Evolutionary conservation across 37 sponge, comb jelly and placozoan species (phyloP), one percentile per base, ranked within the genome.

Genomic region (Haliclona indistincta): DNA sequence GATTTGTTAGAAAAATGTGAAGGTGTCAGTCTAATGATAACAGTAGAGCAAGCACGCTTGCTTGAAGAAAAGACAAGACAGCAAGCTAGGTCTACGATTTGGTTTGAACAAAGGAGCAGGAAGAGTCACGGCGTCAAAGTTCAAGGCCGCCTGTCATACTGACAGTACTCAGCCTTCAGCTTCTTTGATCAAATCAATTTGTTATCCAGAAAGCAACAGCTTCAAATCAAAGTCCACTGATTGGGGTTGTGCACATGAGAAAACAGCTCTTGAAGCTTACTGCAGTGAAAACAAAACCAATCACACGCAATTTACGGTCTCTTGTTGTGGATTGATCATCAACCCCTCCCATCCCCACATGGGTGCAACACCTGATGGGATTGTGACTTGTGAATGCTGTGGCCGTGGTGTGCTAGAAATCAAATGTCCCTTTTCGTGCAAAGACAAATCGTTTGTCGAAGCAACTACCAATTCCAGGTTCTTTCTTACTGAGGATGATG

Each of bases 101-200:
- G 86, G 86, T 86, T 80, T 39, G 74, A 79, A 35, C 80, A 86
- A 54, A 35, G n/a, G 86, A 41, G 74, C 86, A 28, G 86, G 86
- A 19, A 66, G 74, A 30, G 86, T 86, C 15, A 86, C 79, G 25
- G 86, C 80, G 40, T 86, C 86, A 25, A 38, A 62, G 35, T 23
- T 86, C 25, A 84, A 79, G 40, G 63, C 78, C 39, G 85, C 73
- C 28, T 41, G 42, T 11, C 23, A 49, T 38, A 79, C 79, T 44
- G 54, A 71, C 56, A 55, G 35, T 25, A 34, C 69, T 45, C 67
- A 72, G 67, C 80, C 79, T 40, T 86, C 86, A 2, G 23, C 28
- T 33, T 79, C 80, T 30, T 71, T 86, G 10, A 47, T 86, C 33
- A 70, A 60, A 47, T 23, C 70, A 41, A 65, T 79, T 23, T 86